Base-by-base conservation (phyloP, 2,113 vertebrate genomes). In the Melanostigma gelatinosum region DNA sequence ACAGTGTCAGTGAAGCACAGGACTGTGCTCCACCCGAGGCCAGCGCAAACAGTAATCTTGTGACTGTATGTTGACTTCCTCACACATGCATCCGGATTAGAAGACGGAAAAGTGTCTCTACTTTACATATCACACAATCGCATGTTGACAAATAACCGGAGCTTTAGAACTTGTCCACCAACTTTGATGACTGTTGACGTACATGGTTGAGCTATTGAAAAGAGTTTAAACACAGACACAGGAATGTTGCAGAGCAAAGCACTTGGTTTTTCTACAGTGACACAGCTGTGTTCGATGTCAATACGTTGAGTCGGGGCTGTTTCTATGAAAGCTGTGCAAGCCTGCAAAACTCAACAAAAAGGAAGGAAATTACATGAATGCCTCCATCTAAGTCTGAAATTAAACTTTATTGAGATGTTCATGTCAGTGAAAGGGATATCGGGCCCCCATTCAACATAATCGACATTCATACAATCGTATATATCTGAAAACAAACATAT, bases 21-120 rank as follows among this genome's bases (percentile, higher is more conserved):
- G 72, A 29, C 60, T 75, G 72, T 44, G 52, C 87, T 90, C 86
- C 89, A 90, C 91, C 90, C 80, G 16, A 83, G 72, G 88, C 67
- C 24, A 82, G 75, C 9, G 16, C 90, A 94, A 93, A 93, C 92
- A 93, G 55, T 87, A 72, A 89, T 91, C 89, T 91, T 85, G 92
- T 94, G 91, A 92, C 91, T 90, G 67, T 72, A 74, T 62, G 82
- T 84, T 36, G 60, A 90, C 88, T 87, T 91, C 88, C 84, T 90
- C 82, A 80, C 85, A 84, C 78, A 85, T 82, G 84, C 82, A 88
- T 93, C 87, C 82, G 85, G 87, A 90, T 75, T 77, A 52, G 44
- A 83, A 67, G 60, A 73, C 74, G 67, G 66, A 72, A 81, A 88
- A 73, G 66, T 89, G 64, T 74, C 44, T 70, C 79, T 80, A 15